Evolutionary conservation across 2,888 invertebrate genomes (phyloP).

Genomic region (Plebejus melissa): DNA sequence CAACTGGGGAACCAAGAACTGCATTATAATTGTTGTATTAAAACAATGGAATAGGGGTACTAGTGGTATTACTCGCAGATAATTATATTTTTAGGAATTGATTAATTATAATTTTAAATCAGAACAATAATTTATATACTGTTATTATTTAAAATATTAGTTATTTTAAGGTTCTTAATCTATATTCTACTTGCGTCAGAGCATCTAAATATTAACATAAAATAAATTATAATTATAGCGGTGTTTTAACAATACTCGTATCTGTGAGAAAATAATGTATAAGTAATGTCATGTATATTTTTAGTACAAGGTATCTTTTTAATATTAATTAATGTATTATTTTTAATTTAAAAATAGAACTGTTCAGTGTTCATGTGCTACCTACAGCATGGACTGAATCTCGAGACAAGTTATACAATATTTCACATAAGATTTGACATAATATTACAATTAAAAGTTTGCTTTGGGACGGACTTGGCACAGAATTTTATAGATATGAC

Average conservation of each 20-base stretch:
- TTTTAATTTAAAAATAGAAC: not conserved
- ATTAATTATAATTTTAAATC: not conserved
- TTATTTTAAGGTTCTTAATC: not conserved
- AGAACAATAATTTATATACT: not conserved
- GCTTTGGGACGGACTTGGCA: no score
- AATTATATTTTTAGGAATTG: not conserved
- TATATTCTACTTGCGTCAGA: not conserved
- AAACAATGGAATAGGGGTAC: no score
- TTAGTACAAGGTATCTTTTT: not conserved
- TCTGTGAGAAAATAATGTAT: not conserved
- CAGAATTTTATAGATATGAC: no score
- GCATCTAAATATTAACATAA: not conserved
- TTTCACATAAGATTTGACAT: no score
- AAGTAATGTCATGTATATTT: not conserved
- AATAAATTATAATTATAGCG: not conserved
- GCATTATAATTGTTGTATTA: no score
- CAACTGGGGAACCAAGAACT: no score
- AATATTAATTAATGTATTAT: not conserved
- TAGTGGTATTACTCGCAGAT: no score
- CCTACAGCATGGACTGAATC: no score
- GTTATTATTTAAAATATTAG: not conserved
- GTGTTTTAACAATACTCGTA: not conserved
- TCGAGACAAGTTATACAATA: no score
- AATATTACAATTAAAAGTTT: no score
- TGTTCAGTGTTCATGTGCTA: not conserved